phyloP scores from a whole-genome alignment of 2,888 invertebrate species.

The Teleogryllus oceanicus region DNA sequence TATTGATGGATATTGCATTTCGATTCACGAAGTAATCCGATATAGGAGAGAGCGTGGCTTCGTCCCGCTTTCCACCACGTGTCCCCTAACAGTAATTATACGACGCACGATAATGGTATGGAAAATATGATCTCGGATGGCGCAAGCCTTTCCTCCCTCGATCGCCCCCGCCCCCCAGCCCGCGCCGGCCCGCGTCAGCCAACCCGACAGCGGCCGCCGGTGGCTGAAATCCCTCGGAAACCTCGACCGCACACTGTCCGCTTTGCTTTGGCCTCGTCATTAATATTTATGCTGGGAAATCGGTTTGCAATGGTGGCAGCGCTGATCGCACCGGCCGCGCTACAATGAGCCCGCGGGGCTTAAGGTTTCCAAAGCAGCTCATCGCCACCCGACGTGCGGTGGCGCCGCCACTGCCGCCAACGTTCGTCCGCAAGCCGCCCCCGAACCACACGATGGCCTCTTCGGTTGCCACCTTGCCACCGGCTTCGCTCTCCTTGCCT shows the following conservation, averaged over 20 bases:
- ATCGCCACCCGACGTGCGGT: neutral
- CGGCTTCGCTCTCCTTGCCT: too few relatives aligned
- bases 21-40: conserved; percentile 11
- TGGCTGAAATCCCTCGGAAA: neutral
- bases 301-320: conserved; percentile 8
- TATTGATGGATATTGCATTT: conserved; percentile 18
- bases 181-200: neutral
- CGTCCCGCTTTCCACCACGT: neutral
- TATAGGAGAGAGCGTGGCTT: neutral
- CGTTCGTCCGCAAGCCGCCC: too few relatives aligned
- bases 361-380: neutral
- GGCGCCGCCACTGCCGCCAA: too few relatives aligned
- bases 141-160: neutral
- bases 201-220: neutral
- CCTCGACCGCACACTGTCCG: conserved; percentile 1
- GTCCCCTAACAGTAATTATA: conserved; percentile 18
- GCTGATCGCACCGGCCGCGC: neutral
- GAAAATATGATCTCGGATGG: conserved; percentile 18
- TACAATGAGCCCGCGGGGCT: conserved; percentile 6
- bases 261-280: conserved; percentile 7
- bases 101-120: neutral
- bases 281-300: conserved; percentile 18
- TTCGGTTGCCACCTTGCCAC: too few relatives aligned
- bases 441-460: too few relatives aligned
- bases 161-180: neutral